phyloP scores from a whole-genome alignment of 2,888 invertebrate species.

The Drosophila dives region DNA sequence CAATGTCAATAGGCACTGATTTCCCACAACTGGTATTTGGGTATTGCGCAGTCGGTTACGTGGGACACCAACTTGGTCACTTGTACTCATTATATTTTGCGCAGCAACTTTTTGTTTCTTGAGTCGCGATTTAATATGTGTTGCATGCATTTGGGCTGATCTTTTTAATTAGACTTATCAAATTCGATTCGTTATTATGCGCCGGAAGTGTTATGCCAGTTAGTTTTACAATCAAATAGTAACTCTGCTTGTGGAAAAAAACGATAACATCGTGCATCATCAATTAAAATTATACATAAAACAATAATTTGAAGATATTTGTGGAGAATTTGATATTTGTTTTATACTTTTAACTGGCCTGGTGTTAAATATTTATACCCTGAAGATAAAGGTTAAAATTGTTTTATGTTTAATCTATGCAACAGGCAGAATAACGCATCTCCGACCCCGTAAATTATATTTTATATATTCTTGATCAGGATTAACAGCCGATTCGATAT shows the following conservation, averaged over 20 bases:
- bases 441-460: too few species aligned
- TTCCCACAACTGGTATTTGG: neutral
- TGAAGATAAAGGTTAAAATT: too few species aligned
- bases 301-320: neutral
- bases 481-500: too few species aligned
- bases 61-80: neutral
- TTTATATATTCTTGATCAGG: too few species aligned
- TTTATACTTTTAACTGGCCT: neutral
- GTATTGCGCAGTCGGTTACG: neutral
- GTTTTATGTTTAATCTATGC: too few species aligned
- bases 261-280: neutral
- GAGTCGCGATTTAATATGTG: conserved; percentile 2
- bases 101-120: neutral
- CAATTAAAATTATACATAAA: neutral
- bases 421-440: too few species aligned
- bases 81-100: neutral
- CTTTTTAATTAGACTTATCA: neutral
- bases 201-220: neutral
- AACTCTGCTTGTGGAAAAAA: neutral
- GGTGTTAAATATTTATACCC: neutral
- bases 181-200: neutral
- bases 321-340: neutral
- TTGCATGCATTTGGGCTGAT: conserved; percentile 48
- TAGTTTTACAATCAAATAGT: neutral
- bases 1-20: neutral